Base-by-base conservation (phyloP, 2,888 invertebrate genomes). In the Polymixis lichenea region DNA sequence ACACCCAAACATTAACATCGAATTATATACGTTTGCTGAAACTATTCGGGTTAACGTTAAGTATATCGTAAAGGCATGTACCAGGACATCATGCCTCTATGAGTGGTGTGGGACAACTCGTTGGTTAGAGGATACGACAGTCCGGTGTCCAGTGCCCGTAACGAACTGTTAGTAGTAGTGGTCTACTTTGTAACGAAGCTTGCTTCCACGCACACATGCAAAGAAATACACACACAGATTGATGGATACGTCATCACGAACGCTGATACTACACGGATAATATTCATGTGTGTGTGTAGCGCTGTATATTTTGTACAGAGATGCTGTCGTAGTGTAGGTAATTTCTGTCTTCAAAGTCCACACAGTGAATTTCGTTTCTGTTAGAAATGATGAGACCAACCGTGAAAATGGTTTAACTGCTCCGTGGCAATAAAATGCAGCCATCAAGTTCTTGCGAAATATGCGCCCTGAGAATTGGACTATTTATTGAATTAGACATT, bases 381-480 rank as follows among this genome's bases (percentile, higher is more conserved):
- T 82, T 84, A 70, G 79, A 73, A 80, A 86, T 80, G 75, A 86
- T 83, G 88, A 86, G 83, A 73, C 87, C 86, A 89, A 77, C 87
- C 89, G 87, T 90, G 88, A 87, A 89, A 91, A 90, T 87, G 89
- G 89, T 88, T 92, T 91, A 90, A 92, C 90, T 89, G 80, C 82
- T 77, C 83, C 77, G 88, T 46, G 85, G 91, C 86, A 90, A 91
- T 91, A 91, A 92, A 91, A 88, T 90, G 91, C 91, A 91, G 88
- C 84, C 88, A 89, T 89, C 89, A 90, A 91, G 80, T 75, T 82
- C 86, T 77, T 85, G 83, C 82, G 86, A 87, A 82, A 88, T 86
- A 91, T 90, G 90, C 88, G 90, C 88, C 84, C 65, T 75, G 87
- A 87, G 91, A 87, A 90, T 91, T 87, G 85, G 80, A 82, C 76